phyloP scores from a whole-genome alignment of 2,888 invertebrate species.

The Eupithecia inturbata region DNA sequence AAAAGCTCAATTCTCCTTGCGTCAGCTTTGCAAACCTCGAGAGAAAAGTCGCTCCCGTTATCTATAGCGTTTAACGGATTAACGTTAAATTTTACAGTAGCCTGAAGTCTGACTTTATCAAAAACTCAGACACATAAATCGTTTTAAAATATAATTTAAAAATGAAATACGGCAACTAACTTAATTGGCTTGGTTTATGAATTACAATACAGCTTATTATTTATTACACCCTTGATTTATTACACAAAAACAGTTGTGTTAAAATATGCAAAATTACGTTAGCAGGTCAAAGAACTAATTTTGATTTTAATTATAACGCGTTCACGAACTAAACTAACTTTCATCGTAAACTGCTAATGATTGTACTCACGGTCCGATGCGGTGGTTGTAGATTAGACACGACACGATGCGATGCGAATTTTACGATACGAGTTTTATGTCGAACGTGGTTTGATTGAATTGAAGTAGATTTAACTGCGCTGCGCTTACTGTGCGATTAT shows the following conservation, averaged over 20 bases:
- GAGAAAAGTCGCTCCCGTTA: slow-evolving; percentile 15
- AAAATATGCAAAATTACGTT: slow-evolving; percentile 32
- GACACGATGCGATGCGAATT: slow-evolving; percentile 4
- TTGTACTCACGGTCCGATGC: slow-evolving; percentile 23
- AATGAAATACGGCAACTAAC: slow-evolving; percentile 7
- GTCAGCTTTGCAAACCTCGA: slow-evolving; percentile 9
- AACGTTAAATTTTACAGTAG: slow-evolving; percentile 18
- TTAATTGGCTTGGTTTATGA: slow-evolving; percentile 22
- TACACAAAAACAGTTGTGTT: slow-evolving; percentile 26
- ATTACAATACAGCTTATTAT: slow-evolving; percentile 19
- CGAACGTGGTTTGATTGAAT: slow-evolving; percentile 3
- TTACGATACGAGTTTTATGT: background rate
- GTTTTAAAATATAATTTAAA: slow-evolving; percentile 4
- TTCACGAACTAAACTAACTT: slow-evolving; percentile 25
- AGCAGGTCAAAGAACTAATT: slow-evolving; percentile 32
- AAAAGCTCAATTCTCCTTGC: slow-evolving; percentile 17
- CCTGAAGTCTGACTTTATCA: slow-evolving; percentile 15
- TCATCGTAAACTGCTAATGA: slow-evolving; percentile 27
- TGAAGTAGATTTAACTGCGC: background rate
- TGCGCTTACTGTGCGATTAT: background rate
- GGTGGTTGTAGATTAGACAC: slow-evolving; percentile 1
- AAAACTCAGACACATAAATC: slow-evolving; percentile 9
- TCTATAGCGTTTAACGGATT: slow-evolving; percentile 12
- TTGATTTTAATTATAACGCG: slow-evolving; percentile 28
- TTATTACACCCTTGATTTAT: slow-evolving; percentile 27